Conservation (phyloP, 30 jellyfish, hydroid and myxozoan genomes). For the Pseudorhiza aurosa region DNA sequence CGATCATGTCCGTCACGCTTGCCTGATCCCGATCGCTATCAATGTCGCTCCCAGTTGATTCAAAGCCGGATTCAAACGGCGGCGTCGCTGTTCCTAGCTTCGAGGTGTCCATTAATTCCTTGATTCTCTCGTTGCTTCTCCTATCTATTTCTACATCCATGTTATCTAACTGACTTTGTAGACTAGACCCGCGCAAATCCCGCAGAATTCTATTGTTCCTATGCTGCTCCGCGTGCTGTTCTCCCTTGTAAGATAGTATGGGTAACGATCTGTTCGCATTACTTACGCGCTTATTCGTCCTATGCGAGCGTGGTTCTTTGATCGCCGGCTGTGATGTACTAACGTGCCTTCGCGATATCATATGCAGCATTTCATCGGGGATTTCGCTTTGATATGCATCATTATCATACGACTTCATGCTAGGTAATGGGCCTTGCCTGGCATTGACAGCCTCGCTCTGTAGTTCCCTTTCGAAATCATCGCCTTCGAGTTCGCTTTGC, state of each 20-base stretch:
- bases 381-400: constrained; percentile 18
- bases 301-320: constrained; percentile 47
- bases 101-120: constrained; percentile 18
- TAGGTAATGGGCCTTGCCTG: background rate
- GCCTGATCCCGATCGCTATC: constrained; percentile 51
- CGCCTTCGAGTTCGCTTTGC: background rate
- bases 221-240: constrained; percentile 18
- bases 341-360: constrained; percentile 28
- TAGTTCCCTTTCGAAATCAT: constrained; percentile 15
- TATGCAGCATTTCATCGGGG: background rate
- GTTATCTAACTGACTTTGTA: background rate
- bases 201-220: constrained; percentile 65
- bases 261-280: constrained; percentile 61
- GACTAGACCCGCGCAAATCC: constrained; percentile 39
- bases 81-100: constrained; percentile 62
- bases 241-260: constrained; percentile 17
- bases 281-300: background rate
- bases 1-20: constrained; percentile 48
- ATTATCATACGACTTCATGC: constrained; percentile 11
- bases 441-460: background rate
- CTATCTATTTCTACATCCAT: background rate
- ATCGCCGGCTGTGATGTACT: constrained; percentile 60
- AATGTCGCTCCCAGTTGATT: constrained; percentile 85
- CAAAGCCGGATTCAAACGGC: constrained; percentile 87
- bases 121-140: constrained; percentile 10